These are phyloP conservation scores for Amphipoea lucens DNA, from an alignment of 2,888 invertebrate species.

Conservation along the genomic window DNA sequence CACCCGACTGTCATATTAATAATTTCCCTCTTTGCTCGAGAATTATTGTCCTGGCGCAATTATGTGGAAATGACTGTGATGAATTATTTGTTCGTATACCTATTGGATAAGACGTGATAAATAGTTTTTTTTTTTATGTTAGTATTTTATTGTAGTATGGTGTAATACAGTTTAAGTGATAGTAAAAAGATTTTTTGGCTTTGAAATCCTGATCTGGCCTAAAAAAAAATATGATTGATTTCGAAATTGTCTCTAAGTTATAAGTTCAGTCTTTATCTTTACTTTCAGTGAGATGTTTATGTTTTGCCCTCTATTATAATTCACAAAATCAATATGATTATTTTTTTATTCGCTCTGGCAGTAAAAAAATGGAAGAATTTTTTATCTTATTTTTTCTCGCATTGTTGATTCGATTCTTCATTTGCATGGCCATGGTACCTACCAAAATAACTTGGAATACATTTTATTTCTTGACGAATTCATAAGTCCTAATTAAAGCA, in stretches of 20 bases:
- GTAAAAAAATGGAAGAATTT: too few species aligned
- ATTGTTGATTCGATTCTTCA: background rate
- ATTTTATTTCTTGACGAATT: background rate
- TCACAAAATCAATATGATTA: too few species aligned
- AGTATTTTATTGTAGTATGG: background rate
- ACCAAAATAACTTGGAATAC: background rate
- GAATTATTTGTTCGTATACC: slow-evolving; percentile 21
- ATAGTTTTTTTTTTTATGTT: slow-evolving; percentile 18
- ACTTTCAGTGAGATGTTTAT: background rate
- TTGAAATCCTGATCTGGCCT: background rate
- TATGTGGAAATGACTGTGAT: slow-evolving; percentile 50
- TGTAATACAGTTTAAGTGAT: too few species aligned
- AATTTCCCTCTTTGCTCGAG: slow-evolving; percentile 69
- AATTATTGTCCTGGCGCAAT: slow-evolving; percentile 60
- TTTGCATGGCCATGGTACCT: background rate
- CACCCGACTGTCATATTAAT: slow-evolving; percentile 73
- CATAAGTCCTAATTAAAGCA: background rate
- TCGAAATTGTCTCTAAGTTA: background rate
- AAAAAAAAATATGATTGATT: background rate
- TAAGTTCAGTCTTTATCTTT: background rate
- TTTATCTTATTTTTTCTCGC: too few species aligned
- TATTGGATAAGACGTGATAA: slow-evolving; percentile 9
- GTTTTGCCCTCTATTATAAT: background rate
- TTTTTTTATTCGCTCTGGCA: too few species aligned
- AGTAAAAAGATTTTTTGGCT: background rate